Conservation (phyloP, 2,888 invertebrate genomes). For the Plemyria rubiginata region DNA sequence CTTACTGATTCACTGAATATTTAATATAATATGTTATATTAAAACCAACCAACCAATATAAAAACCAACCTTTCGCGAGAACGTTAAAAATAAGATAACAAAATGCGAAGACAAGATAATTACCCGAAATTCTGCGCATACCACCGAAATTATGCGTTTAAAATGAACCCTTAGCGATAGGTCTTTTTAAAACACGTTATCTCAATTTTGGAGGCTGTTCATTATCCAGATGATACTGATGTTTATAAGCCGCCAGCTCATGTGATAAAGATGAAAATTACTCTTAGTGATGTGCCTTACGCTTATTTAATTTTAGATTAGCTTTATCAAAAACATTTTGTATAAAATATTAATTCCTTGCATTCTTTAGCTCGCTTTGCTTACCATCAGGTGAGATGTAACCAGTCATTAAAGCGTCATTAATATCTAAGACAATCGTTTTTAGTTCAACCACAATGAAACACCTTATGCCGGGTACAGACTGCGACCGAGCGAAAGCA, state of each 20-base stretch:
- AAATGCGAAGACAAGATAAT: background rate
- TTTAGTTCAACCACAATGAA: no score
- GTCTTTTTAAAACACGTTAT: constrained; percentile 9
- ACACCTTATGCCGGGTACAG: no score
- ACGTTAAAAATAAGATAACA: background rate
- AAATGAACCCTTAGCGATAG: constrained; percentile 2
- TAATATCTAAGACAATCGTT: no score
- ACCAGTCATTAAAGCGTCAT: no score
- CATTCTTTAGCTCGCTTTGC: no score
- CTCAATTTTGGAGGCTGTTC: constrained; percentile 22
- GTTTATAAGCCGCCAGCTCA: constrained; percentile 7
- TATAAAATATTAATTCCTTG: no score
- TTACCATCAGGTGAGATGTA: no score
- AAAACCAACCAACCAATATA: no score
- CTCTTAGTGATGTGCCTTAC: constrained; percentile 11
- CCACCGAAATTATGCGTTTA: constrained; percentile 1
- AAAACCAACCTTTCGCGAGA: background rate
- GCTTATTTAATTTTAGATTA: background rate
- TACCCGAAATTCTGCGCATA: constrained; percentile 7
- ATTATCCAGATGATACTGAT: constrained; percentile 23
- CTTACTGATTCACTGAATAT: no score
- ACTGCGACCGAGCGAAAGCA: no score
- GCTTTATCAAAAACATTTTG: no score
- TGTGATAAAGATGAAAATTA: constrained; percentile 21
- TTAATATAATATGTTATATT: no score